These are phyloP conservation scores for Xiphophorus hellerii DNA, from an alignment of 2,113 vertebrate species.

Conservation along the genomic window DNA sequence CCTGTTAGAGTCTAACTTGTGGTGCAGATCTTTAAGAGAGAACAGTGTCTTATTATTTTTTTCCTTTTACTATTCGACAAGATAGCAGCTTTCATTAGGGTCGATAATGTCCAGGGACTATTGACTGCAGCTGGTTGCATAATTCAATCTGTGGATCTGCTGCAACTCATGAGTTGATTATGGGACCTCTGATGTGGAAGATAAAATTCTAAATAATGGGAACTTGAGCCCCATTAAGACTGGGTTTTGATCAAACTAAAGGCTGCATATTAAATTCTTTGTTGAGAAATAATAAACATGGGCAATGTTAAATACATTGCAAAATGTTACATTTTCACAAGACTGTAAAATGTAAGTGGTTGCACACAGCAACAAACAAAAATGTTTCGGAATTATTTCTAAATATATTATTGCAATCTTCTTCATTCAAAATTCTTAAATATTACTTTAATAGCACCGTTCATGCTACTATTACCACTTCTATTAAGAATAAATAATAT, in stretches of 20 bases:
- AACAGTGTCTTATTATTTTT: conserved; percentile 10
- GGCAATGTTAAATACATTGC: not conserved
- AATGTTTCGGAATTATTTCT: too few species aligned
- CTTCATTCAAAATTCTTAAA: too few species aligned
- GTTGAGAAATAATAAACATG: not conserved
- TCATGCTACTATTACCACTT: too few species aligned
- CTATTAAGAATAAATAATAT: too few species aligned
- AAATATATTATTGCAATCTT: too few species aligned
- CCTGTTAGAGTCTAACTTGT: conserved; percentile 28
- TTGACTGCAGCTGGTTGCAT: conserved; percentile 43
- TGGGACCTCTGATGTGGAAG: not conserved
- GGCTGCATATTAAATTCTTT: not conserved
- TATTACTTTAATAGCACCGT: too few species aligned
- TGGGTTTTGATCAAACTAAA: not conserved
- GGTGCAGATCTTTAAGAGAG: conserved; percentile 24
- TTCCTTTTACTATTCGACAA: conserved; percentile 34
- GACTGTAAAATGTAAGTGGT: too few species aligned
- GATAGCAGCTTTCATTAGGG: conserved; percentile 30
- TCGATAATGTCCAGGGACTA: conserved; percentile 51
- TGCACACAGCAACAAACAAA: too few species aligned
- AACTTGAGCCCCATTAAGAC: not conserved
- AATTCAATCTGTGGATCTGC: conserved; percentile 11
- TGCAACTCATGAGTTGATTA: not conserved
- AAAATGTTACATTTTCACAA: not conserved
- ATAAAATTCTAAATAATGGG: not conserved